phyloP scores from a whole-genome alignment of 2,888 invertebrate species.

The Griposia aprilina region DNA sequence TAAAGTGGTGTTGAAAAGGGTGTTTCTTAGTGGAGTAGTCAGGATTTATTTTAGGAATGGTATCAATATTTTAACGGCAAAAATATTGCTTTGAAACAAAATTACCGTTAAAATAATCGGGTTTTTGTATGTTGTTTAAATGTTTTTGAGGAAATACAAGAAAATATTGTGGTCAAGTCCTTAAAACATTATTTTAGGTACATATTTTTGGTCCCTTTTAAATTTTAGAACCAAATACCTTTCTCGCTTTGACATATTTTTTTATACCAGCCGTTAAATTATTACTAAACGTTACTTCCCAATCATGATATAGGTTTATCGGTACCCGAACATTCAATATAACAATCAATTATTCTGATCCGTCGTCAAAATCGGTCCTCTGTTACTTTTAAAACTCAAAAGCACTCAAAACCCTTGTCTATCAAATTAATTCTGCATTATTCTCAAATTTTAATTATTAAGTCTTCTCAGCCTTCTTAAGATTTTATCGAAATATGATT shows the following conservation, averaged over 20 bases:
- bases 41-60: neutral
- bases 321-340: slow-evolving; percentile 11
- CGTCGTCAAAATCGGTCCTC: slow-evolving; percentile 35
- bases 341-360: slow-evolving; percentile 50
- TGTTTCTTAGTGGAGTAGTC: neutral
- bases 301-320: neutral
- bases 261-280: neutral
- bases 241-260: no score
- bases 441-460: slow-evolving; percentile 57
- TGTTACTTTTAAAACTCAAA: slow-evolving; percentile 40
- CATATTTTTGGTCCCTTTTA: neutral
- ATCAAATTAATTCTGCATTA: slow-evolving; percentile 50
- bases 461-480: slow-evolving; percentile 28
- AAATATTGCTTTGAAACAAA: neutral
- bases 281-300: neutral
- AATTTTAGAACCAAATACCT: neutral
- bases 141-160: neutral
- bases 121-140: neutral
- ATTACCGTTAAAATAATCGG: neutral
- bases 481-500: slow-evolving; percentile 57
- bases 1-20: slow-evolving; percentile 22
- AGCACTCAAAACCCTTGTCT: slow-evolving; percentile 40
- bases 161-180: neutral
- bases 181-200: neutral
- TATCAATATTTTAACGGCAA: neutral